Conservation (phyloP, 2,113 vertebrate species). For the Burhinus bistriatus region DNA sequence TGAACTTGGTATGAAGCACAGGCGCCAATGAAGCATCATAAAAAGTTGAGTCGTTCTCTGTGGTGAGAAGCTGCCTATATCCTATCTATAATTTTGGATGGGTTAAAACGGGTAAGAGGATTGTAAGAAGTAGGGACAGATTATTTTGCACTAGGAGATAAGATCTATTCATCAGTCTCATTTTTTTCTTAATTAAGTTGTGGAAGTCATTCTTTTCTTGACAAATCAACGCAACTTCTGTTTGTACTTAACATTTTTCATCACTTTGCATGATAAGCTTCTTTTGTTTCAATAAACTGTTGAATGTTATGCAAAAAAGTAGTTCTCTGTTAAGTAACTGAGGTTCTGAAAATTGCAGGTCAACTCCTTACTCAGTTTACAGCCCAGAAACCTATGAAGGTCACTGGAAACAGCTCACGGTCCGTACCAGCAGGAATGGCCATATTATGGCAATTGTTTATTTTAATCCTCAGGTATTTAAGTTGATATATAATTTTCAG, state of each 20-base stretch:
- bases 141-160: background rate
- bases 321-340: background rate
- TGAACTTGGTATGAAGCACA: background rate
- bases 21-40: background rate
- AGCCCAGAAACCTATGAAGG: slow-evolving; percentile 92
- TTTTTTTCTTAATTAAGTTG: background rate
- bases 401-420: slow-evolving; percentile 96
- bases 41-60: background rate
- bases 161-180: background rate
- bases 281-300: background rate
- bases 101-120: background rate
- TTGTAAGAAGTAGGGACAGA: background rate
- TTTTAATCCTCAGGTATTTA: slow-evolving; percentile 92
- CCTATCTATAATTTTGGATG: background rate
- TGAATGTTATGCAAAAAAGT: background rate
- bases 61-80: background rate
- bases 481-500: background rate
- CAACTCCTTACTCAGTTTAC: slow-evolving; percentile 86
- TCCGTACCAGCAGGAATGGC: slow-evolving; percentile 83
- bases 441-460: slow-evolving; percentile 91
- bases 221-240: background rate
- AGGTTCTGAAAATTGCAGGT: slow-evolving; percentile 72
- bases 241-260: background rate
- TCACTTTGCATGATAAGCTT: background rate
- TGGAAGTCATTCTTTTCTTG: background rate